Conservation (phyloP, 2,888 invertebrate genomes). For the Merodon equestris region DNA sequence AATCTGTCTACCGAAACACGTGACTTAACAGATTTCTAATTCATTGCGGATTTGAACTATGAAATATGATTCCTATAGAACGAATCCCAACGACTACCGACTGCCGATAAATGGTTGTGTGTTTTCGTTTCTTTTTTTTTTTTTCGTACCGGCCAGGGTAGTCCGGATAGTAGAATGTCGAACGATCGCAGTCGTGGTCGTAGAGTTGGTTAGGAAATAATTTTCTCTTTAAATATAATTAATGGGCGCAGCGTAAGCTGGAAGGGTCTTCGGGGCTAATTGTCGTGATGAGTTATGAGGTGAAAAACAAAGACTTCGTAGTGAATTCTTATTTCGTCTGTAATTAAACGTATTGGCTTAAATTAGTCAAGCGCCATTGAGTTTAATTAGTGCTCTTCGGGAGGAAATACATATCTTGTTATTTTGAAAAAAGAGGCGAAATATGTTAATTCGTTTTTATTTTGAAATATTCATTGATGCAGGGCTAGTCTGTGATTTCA, state of each 20-base stretch:
- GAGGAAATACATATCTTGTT: no score
- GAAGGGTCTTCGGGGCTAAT: not conserved
- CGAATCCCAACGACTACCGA: conserved; percentile 5
- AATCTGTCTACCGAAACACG: conserved; percentile 69
- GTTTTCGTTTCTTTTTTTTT: conserved; percentile 7
- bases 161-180: not conserved
- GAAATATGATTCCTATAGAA: conserved; percentile 65
- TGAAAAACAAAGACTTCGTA: conserved; percentile 2
- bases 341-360: no score
- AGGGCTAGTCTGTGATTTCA: no score
- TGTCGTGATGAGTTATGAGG: conserved; percentile 12
- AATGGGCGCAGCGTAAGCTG: conserved; percentile 4
- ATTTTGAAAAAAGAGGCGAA: no score
- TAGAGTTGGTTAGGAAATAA: not conserved
- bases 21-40: conserved; percentile 69
- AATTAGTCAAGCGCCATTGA: no score
- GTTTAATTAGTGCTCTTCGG: no score
- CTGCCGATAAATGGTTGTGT: conserved; percentile 30
- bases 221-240: conserved; percentile 5
- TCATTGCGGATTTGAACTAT: conserved; percentile 66
- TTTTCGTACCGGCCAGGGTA: conserved; percentile 7
- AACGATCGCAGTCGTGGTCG: no score
- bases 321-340: no score
- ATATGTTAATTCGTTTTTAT: no score
- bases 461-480: no score